Evolutionary conservation across 2,113 vertebrate genomes (phyloP).

Genomic region (Heterotilapia buettikoferi): DNA sequence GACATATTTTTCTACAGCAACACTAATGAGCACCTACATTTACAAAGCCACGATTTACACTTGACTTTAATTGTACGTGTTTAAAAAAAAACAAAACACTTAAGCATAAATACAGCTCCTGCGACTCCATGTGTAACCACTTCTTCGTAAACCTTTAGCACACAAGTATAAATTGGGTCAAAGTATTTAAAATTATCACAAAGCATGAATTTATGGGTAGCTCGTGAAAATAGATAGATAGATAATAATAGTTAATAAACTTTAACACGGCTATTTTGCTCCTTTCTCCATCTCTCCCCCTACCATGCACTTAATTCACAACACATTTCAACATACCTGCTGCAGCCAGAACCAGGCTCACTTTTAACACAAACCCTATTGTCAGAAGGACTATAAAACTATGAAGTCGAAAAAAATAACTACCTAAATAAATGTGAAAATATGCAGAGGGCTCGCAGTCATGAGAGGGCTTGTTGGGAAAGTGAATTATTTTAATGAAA

Average conservation of each 20-base stretch:
- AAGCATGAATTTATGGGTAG: background rate
- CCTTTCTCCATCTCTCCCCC: background rate
- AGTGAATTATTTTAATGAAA: conserved; percentile 65
- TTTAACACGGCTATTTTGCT: background rate
- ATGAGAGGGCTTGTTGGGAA: conserved; percentile 47
- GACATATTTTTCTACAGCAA: background rate
- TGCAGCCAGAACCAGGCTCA: background rate
- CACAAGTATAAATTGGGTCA: background rate
- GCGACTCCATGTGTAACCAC: background rate
- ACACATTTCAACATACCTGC: conserved; percentile 34
- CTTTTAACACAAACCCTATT: conserved; percentile 19
- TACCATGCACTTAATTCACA: conserved; percentile 20
- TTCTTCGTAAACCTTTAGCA: background rate
- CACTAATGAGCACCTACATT: background rate
- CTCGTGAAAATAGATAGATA: background rate
- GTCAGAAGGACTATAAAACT: conserved; percentile 55
- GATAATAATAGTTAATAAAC: background rate
- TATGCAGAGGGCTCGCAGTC: conserved; percentile 33
- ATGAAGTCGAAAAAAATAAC: background rate
- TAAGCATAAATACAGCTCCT: background rate
- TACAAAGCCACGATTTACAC: background rate
- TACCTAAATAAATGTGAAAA: conserved; percentile 37
- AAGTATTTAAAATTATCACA: background rate
- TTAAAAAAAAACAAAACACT: accelerated
- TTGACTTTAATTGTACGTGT: background rate